Evolutionary conservation across 1,140 invertebrate species (phyloP).

Genomic region (Trichonephila clavipes): DNA sequence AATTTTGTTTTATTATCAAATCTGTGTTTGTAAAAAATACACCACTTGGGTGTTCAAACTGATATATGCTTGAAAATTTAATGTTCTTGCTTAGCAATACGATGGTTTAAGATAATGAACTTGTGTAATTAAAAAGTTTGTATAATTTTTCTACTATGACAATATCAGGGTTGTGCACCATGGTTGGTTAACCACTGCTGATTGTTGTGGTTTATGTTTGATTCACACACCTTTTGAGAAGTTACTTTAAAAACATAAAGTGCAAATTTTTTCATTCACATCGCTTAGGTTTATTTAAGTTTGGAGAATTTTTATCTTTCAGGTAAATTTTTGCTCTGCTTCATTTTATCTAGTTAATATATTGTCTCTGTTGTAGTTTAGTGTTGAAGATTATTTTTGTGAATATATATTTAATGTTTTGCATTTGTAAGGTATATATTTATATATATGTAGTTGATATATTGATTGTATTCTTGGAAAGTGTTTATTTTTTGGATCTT

Average conservation of each 20-base stretch:
- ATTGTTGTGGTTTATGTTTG: neutral
- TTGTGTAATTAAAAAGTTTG: too few species aligned
- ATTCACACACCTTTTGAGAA: neutral
- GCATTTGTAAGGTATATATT: constrained; percentile 6
- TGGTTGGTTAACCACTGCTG: too few species aligned
- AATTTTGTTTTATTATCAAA: too few species aligned
- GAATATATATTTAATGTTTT: constrained; percentile 12
- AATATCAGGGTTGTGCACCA: too few species aligned
- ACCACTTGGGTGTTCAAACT: too few species aligned
- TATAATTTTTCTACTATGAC: too few species aligned
- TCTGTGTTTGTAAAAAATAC: too few species aligned
- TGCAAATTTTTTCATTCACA: neutral
- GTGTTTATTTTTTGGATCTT: neutral
- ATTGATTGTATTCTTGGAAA: neutral
- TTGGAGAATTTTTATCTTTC: neutral
- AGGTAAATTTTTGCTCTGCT: neutral
- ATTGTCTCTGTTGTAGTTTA: neutral
- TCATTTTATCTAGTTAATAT: neutral
- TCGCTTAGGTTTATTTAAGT: neutral
- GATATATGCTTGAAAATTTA: too few species aligned
- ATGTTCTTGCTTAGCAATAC: too few species aligned
- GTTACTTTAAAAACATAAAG: neutral
- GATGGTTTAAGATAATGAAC: too few species aligned
- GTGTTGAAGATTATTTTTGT: neutral
- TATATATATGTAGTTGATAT: neutral